Conservation (phyloP, 1,140 invertebrate species). For the Tetramorium parvispinum region DNA sequence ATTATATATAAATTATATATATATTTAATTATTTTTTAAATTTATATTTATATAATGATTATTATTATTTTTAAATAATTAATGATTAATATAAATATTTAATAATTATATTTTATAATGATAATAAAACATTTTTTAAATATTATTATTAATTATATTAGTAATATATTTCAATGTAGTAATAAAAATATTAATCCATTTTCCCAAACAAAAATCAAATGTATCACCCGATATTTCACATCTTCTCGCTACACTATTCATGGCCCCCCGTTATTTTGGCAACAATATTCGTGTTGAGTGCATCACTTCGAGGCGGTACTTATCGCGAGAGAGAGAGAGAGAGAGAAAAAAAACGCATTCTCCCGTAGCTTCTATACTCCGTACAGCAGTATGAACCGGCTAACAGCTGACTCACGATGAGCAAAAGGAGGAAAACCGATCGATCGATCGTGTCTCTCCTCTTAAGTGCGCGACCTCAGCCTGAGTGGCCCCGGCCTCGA, state of each 20-base stretch:
- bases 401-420: constrained; percentile 21
- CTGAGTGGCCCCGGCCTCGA: constrained; percentile 7
- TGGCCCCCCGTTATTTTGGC: neutral
- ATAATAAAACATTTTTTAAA: too few relatives aligned
- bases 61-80: too few relatives aligned
- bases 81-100: too few relatives aligned
- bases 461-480: constrained; percentile 8
- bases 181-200: too few relatives aligned
- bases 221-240: neutral
- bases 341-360: neutral
- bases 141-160: too few relatives aligned
- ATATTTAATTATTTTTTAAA: too few relatives aligned
- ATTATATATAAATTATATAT: too few relatives aligned
- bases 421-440: neutral
- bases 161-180: too few relatives aligned
- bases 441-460: constrained; percentile 40
- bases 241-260: neutral
- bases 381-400: neutral
- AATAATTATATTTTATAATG: too few relatives aligned
- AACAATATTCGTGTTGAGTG: neutral
- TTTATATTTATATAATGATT: too few relatives aligned
- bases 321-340: too few relatives aligned
- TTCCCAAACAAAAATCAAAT: too few relatives aligned
- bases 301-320: neutral
- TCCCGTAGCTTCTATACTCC: neutral